Conservation (phyloP, 2,113 vertebrate species). For the Saguinus midas region DNA sequence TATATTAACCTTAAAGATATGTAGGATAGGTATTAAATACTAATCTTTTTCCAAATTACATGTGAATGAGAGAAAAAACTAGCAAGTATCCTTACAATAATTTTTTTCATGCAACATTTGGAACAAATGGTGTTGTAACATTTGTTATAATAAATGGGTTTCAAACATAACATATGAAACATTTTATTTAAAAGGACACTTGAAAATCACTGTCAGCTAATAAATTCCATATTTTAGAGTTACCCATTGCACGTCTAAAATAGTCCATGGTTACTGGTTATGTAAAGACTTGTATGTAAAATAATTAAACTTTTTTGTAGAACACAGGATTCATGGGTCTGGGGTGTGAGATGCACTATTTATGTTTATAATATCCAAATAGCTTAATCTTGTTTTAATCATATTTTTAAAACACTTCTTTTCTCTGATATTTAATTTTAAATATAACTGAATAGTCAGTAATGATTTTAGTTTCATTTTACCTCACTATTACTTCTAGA, state of each 20-base stretch:
- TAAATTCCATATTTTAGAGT: not conserved
- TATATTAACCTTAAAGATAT: not conserved
- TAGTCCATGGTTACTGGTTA: not conserved
- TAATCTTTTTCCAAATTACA: not conserved
- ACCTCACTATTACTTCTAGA: not conserved
- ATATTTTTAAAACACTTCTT: not conserved
- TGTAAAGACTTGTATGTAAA: not conserved
- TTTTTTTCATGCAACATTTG: not conserved
- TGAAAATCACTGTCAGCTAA: not conserved
- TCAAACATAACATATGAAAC: not conserved
- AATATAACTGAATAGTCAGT: not conserved
- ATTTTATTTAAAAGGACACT: too few relatives aligned
- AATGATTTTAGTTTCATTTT: not conserved
- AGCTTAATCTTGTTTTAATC: not conserved
- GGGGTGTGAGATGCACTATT: not conserved
- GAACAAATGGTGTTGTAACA: not conserved
- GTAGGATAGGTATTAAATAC: not conserved
- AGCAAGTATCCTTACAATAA: not conserved
- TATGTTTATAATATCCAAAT: not conserved
- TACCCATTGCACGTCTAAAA: not conserved
- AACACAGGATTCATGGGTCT: not conserved
- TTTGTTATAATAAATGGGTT: not conserved
- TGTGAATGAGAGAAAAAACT: not conserved
- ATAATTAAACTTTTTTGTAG: not conserved
- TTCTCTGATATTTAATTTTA: not conserved